phyloP scores from a whole-genome alignment of 2,113 vertebrate species.

The Phasianus colchicus region DNA sequence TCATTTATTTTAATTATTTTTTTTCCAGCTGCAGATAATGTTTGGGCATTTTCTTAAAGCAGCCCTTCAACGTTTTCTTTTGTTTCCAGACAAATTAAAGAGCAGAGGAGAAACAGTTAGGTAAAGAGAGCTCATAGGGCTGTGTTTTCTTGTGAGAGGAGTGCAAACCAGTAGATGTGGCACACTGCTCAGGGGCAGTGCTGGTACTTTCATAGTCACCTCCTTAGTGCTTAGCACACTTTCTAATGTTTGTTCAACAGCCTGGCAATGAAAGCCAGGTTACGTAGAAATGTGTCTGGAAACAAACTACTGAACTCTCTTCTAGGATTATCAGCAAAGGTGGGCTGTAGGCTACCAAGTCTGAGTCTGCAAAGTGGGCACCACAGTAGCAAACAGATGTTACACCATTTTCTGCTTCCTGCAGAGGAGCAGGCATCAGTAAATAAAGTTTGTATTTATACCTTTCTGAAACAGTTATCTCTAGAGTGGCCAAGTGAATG shows the following conservation, averaged over 20 bases:
- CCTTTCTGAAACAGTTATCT: background rate
- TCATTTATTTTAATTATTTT: background rate
- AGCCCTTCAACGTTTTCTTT: background rate
- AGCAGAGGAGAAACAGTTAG: background rate
- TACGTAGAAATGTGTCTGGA: background rate
- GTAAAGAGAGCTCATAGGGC: background rate
- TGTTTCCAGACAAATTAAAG: background rate
- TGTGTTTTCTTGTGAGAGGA: background rate
- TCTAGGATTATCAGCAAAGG: background rate
- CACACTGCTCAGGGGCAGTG: background rate
- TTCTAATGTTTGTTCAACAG: background rate
- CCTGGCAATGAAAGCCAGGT: background rate
- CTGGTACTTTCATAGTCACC: background rate
- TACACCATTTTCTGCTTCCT: background rate
- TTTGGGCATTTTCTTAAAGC: background rate
- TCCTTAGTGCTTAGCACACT: background rate
- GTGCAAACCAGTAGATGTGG: background rate
- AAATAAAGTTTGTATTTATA: background rate
- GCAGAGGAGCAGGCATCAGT: background rate
- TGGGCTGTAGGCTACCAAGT: accelerated
- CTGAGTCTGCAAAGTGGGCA: background rate
- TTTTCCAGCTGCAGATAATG: background rate
- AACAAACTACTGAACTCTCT: background rate
- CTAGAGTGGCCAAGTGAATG: no score
- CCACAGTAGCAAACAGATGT: background rate